phyloP scores from a whole-genome alignment of 2,888 invertebrate species.

The Habrosyne pyritoides region DNA sequence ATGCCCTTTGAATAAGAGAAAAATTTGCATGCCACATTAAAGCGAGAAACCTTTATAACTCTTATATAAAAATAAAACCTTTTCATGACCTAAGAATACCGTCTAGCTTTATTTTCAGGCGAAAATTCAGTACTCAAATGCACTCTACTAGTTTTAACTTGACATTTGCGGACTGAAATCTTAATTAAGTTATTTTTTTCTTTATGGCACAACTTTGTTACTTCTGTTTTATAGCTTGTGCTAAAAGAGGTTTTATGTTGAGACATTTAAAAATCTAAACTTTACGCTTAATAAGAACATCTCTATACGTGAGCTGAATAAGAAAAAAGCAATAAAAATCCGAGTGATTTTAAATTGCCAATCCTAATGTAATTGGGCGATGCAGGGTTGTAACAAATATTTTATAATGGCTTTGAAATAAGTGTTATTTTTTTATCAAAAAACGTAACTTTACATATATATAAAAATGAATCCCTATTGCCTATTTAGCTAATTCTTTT shows the following conservation, averaged over 20 bases:
- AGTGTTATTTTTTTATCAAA: too few species aligned
- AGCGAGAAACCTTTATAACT: not conserved
- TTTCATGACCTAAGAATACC: not conserved
- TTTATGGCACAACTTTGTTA: not conserved
- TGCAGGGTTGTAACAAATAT: not conserved
- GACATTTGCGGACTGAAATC: not conserved
- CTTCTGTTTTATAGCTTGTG: not conserved
- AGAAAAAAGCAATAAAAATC: not conserved
- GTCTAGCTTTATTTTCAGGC: not conserved
- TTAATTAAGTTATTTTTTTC: not conserved
- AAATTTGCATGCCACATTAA: not conserved
- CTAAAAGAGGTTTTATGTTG: not conserved
- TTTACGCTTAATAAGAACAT: not conserved
- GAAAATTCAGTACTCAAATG: not conserved
- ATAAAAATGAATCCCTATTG: too few species aligned
- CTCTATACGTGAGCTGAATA: not conserved
- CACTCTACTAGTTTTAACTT: not conserved
- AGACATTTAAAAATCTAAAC: not conserved
- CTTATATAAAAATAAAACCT: not conserved
- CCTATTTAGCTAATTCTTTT: too few species aligned
- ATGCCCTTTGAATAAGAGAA: not conserved
- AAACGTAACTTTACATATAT: too few species aligned
- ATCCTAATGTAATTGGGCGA: not conserved
- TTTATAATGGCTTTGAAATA: too few species aligned
- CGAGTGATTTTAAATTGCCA: not conserved